Percentiles rank a stretch among this genome's conserved stretches.
These are phyloP conservation scores for Acleris laterana DNA, from an alignment of 2,888 invertebrate genomes.

Conservation along the genomic window DNA sequence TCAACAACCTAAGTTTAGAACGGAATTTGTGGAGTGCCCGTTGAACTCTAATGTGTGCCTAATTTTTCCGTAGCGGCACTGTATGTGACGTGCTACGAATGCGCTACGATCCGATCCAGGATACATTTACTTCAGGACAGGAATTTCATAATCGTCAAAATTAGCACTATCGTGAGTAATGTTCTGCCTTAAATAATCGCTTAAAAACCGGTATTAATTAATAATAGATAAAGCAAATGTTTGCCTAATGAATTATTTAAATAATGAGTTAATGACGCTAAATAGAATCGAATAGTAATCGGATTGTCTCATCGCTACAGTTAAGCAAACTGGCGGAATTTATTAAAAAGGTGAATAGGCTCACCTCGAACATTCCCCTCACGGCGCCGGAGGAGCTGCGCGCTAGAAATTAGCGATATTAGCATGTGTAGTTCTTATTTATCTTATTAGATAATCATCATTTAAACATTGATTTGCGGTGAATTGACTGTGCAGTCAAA, in stretches of 20 bases:
- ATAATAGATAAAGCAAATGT: slow-evolving; percentile 8
- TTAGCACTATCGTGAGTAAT: too few species aligned
- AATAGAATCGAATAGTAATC: slow-evolving; percentile 9
- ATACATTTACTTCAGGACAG: not conserved
- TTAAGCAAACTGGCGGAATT: slow-evolving; percentile 9
- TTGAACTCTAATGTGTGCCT: slow-evolving; percentile 23
- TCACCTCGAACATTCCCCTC: not conserved
- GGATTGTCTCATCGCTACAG: slow-evolving; percentile 1
- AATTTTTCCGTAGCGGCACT: slow-evolving; percentile 18
- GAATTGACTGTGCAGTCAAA: not conserved
- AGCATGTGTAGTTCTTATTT: not conserved
- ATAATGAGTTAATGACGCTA: slow-evolving; percentile 18
- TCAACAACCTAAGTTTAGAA: slow-evolving; percentile 18
- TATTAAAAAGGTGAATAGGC: too few species aligned
- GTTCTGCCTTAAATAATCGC: not conserved
- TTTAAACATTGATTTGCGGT: not conserved
- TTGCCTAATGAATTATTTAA: slow-evolving; percentile 29
- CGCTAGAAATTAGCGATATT: not conserved
- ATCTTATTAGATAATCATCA: not conserved
- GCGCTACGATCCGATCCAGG: not conserved
- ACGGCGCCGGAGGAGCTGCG: not conserved
- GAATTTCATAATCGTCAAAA: not conserved
- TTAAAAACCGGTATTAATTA: slow-evolving; percentile 14
- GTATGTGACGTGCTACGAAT: slow-evolving; percentile 9
- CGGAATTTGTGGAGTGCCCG: slow-evolving; percentile 14